phyloP scores from a whole-genome alignment of 2,113 vertebrate species.

The Hemichromis elongatus region DNA sequence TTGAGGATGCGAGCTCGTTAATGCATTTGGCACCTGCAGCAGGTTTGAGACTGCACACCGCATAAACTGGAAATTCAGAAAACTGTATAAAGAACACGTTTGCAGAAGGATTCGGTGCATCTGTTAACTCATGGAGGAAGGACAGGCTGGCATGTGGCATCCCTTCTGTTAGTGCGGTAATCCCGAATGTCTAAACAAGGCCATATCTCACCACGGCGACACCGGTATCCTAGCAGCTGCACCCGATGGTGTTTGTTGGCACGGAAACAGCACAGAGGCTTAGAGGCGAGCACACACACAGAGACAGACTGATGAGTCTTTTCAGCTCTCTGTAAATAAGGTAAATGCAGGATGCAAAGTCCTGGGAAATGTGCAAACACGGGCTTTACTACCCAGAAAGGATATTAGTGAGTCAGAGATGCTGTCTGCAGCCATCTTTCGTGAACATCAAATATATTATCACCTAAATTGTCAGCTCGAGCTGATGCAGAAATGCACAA shows the following conservation, averaged over 20 bases:
- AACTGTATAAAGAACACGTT: not conserved
- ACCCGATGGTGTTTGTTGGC: conserved; percentile 29
- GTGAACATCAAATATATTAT: not conserved
- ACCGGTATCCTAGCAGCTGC: conserved; percentile 43
- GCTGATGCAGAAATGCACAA: not conserved
- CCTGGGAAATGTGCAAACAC: not conserved
- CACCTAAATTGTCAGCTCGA: not conserved
- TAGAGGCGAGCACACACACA: not conserved
- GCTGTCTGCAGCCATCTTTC: not conserved
- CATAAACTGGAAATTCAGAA: not conserved
- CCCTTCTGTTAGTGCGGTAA: not conserved
- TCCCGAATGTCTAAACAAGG: not conserved
- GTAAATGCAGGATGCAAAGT: not conserved
- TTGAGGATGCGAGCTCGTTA: not conserved
- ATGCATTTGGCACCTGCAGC: not conserved
- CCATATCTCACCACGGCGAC: conserved; percentile 10
- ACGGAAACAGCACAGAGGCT: conserved; percentile 25
- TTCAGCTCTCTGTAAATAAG: conserved; percentile 18
- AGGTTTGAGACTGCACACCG: accelerated
- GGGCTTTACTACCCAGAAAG: not conserved
- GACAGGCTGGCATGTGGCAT: not conserved
- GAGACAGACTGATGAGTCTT: not conserved
- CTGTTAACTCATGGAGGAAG: not conserved
- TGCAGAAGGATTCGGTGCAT: not conserved
- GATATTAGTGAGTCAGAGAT: not conserved